Conservation (phyloP, 2,797 vertebrate genomes). For the Sebastes vulpes region DNA sequence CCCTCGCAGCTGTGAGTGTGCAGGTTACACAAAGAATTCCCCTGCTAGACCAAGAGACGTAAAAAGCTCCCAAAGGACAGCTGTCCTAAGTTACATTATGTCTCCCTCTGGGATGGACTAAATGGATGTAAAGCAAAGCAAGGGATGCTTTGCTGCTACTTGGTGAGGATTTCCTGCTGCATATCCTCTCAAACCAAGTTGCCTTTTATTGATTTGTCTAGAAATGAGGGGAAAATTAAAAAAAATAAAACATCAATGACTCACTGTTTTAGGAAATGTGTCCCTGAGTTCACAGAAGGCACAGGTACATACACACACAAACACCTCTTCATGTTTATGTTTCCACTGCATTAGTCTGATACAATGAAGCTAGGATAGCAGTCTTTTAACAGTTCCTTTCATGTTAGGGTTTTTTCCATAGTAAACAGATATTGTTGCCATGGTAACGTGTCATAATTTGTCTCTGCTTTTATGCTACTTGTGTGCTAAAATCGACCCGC, state of each 20-base stretch:
- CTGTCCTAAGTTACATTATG: slow-evolving; percentile 36
- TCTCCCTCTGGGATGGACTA: slow-evolving; percentile 23
- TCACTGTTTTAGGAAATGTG: slow-evolving; percentile 18
- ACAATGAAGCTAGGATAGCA: slow-evolving; percentile 34
- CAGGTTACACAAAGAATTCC: slow-evolving; percentile 59
- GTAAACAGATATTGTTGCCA: slow-evolving; percentile 44
- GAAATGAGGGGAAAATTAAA: not conserved
- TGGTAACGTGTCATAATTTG: not conserved
- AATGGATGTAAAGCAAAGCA: slow-evolving; percentile 11
- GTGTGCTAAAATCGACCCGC: not conserved
- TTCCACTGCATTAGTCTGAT: slow-evolving; percentile 40
- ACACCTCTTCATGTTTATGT: slow-evolving; percentile 31
- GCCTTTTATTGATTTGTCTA: not conserved
- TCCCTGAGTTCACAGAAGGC: not conserved
- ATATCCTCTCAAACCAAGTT: slow-evolving; percentile 28
- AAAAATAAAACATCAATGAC: slow-evolving; percentile 13
- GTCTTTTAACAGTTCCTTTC: slow-evolving; percentile 45
- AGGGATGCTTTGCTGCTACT: slow-evolving; percentile 18
- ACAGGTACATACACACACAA: slow-evolving; percentile 14
- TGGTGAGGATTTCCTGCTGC: slow-evolving; percentile 33
- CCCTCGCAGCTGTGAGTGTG: slow-evolving; percentile 67
- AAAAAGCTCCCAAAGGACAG: slow-evolving; percentile 55
- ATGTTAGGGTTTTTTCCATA: slow-evolving; percentile 32
- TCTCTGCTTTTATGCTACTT: not conserved
- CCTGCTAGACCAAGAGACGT: slow-evolving; percentile 29